Evolutionary conservation across 2,888 invertebrate genomes (phyloP).

Genomic region (Ornithoptera priamus): DNA sequence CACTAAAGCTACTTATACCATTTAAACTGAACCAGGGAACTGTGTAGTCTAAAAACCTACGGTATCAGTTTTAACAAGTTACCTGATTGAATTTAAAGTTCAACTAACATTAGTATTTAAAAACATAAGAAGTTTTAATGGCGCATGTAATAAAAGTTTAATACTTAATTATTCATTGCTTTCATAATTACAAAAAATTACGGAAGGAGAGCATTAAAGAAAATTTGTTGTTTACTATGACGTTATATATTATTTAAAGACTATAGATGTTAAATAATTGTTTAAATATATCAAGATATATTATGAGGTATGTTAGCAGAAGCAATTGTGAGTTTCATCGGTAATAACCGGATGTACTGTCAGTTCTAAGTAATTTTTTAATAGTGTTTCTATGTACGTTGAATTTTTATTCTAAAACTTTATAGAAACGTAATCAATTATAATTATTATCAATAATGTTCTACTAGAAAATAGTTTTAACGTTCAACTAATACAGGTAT

Average conservation of each 20-base stretch:
- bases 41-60: not conserved
- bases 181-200: slow-evolving; percentile 30
- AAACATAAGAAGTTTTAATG: slow-evolving; percentile 69
- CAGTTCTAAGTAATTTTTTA: too few relatives aligned
- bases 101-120: slow-evolving; percentile 49
- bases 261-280: too few relatives aligned
- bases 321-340: too few relatives aligned
- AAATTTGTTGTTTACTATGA: not conserved
- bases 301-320: too few relatives aligned
- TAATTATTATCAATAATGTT: too few relatives aligned
- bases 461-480: too few relatives aligned
- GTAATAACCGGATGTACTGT: too few relatives aligned
- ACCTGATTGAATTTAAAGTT: slow-evolving; percentile 38
- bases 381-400: too few relatives aligned
- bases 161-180: slow-evolving; percentile 68
- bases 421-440: too few relatives aligned
- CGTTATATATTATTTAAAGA: not conserved
- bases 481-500: too few relatives aligned
- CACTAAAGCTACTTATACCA: not conserved
- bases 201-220: not conserved
- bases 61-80: not conserved
- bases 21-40: not conserved
- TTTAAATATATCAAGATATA: too few relatives aligned
- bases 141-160: slow-evolving; percentile 64
- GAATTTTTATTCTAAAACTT: too few relatives aligned